Evolutionary conservation across 1,140 invertebrate species (phyloP).

Genomic region (Onthophagus taurus): DNA sequence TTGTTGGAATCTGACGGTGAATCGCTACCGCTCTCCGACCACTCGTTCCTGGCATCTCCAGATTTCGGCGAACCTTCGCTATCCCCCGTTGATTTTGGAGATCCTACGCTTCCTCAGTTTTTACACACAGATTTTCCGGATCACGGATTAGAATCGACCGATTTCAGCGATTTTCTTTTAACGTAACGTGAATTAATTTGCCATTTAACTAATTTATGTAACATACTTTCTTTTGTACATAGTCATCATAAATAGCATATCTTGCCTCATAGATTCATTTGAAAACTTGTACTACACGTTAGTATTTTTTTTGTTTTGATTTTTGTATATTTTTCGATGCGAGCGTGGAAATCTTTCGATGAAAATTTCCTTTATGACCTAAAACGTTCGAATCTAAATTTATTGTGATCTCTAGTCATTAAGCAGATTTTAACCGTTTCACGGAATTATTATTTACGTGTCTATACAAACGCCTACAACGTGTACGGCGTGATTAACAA

Average conservation of each 20-base stretch:
- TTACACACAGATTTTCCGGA: slow-evolving; percentile 33
- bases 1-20: slow-evolving; percentile 47
- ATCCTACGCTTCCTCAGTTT: slow-evolving; percentile 29
- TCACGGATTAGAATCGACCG: slow-evolving; percentile 23
- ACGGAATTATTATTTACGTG: too few species aligned
- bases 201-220: slow-evolving; percentile 3
- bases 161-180: slow-evolving; percentile 33
- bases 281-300: too few species aligned
- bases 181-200: slow-evolving; percentile 22
- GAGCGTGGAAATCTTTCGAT: too few species aligned
- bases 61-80: slow-evolving; percentile 34
- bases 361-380: too few species aligned
- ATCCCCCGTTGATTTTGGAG: slow-evolving; percentile 31
- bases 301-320: too few species aligned
- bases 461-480: too few species aligned
- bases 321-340: too few species aligned
- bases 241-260: slow-evolving; percentile 8
- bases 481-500: too few species aligned
- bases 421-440: too few species aligned
- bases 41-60: slow-evolving; percentile 31
- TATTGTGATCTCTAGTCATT: too few species aligned
- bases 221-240: slow-evolving; percentile 8
- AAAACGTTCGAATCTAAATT: too few species aligned
- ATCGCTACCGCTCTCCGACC: slow-evolving; percentile 40
- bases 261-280: slow-evolving; percentile 11